phyloP scores from a whole-genome alignment of 2,113 vertebrate species.

The Istiophorus platypterus region DNA sequence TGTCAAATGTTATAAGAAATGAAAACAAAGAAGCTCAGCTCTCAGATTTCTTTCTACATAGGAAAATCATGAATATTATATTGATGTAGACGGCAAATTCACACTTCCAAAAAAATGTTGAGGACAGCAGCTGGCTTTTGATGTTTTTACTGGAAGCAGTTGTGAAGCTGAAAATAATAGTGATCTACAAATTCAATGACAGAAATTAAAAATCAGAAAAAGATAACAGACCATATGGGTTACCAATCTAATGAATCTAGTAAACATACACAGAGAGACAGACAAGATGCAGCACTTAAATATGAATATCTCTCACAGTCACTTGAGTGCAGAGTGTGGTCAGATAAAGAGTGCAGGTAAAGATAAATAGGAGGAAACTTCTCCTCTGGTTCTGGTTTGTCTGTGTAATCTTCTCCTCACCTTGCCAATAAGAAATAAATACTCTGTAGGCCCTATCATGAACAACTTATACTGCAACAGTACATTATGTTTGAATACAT shows the following conservation, averaged over 20 bases:
- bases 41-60: not conserved
- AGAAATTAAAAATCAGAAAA: not conserved
- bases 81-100: no score
- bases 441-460: not conserved
- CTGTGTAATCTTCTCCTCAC: constrained; percentile 64
- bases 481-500: not conserved
- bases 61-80: not conserved
- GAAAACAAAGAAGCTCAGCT: not conserved
- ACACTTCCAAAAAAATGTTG: not conserved
- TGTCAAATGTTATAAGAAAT: constrained; percentile 1
- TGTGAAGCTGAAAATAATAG: not conserved
- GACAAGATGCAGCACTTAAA: not conserved
- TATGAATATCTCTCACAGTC: not conserved
- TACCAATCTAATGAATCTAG: not conserved
- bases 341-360: constrained; percentile 49
- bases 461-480: no score
- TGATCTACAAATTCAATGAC: not conserved
- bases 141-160: not conserved
- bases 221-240: not conserved
- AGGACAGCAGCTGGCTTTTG: no score
- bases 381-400: constrained; percentile 27
- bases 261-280: not conserved
- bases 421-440: not conserved
- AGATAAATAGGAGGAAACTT: constrained; percentile 7
- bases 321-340: constrained; percentile 60